Evolutionary conservation across 2,113 vertebrate species (phyloP).

Genomic region (Strix aluco): DNA sequence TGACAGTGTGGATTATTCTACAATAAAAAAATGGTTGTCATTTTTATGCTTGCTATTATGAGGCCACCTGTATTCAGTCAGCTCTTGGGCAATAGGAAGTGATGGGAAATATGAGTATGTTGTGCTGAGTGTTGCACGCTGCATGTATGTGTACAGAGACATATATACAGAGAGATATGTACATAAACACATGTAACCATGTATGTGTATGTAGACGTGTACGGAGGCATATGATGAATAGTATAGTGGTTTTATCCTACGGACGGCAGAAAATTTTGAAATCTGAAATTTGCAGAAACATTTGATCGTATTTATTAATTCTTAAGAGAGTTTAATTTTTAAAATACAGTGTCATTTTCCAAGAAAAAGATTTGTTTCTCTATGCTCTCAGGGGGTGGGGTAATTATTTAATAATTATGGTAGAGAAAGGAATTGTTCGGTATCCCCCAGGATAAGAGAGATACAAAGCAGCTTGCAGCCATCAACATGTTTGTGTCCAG

Average conservation of each 20-base stretch:
- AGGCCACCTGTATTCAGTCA: constrained; percentile 68
- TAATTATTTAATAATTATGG: not conserved
- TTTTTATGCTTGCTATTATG: constrained; percentile 68
- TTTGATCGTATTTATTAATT: not conserved
- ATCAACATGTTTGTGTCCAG: not conserved
- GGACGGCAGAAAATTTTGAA: not conserved
- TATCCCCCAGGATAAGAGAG: not conserved
- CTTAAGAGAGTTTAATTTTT: not conserved
- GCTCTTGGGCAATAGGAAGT: constrained; percentile 6
- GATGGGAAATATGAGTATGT: not conserved
- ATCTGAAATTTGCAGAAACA: not conserved
- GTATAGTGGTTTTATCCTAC: fast-evolving
- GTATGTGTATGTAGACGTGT: not conserved
- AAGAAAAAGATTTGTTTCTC: not conserved
- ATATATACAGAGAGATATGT: no score
- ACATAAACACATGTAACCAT: not conserved
- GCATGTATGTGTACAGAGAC: not conserved
- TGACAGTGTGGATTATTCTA: constrained; percentile 70
- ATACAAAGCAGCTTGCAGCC: not conserved
- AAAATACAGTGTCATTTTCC: not conserved
- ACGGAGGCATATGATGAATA: not conserved
- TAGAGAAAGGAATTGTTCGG: not conserved
- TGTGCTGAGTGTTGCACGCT: not conserved
- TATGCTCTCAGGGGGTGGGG: fast-evolving
- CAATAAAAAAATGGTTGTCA: constrained; percentile 66